phyloP scores from a whole-genome alignment of 2,113 vertebrate genomes.

The Lutjanus erythropterus region DNA sequence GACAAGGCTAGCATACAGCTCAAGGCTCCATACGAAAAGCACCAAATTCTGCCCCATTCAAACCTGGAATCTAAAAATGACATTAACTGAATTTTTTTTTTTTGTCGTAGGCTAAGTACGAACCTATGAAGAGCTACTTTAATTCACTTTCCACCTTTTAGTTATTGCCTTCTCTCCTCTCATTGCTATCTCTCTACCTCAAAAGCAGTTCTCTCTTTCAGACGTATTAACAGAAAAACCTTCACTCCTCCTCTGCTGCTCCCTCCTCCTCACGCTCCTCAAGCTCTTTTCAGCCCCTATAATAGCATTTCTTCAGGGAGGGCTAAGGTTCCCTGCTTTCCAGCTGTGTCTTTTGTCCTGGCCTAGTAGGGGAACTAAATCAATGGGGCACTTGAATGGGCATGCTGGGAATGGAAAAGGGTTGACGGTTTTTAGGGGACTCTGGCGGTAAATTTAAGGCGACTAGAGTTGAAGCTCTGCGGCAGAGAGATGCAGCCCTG shows the following conservation, averaged over 20 bases:
- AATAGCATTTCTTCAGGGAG: constrained; percentile 60
- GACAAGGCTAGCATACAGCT: too few relatives aligned
- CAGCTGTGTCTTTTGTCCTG: constrained; percentile 61
- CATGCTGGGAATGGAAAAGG: constrained; percentile 1
- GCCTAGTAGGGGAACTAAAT: constrained; percentile 55
- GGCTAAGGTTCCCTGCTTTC: constrained; percentile 42
- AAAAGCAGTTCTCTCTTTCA: constrained; percentile 31
- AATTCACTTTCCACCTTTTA: constrained; percentile 11
- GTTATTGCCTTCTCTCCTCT: not conserved
- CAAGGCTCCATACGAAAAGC: too few relatives aligned
- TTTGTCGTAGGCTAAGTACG: not conserved
- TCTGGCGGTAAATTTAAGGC: constrained; percentile 49
- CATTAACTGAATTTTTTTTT: too few relatives aligned
- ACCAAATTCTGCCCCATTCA: too few relatives aligned
- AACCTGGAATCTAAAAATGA: too few relatives aligned
- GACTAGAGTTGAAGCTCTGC: constrained; percentile 27
- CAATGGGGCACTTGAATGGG: constrained; percentile 59
- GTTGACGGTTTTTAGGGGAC: not conserved
- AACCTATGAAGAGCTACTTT: not conserved
- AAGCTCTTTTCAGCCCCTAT: constrained; percentile 54
- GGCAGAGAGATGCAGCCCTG: constrained; percentile 14
- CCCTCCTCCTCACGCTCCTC: constrained; percentile 20
- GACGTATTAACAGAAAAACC: constrained; percentile 21
- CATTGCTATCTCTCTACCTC: constrained; percentile 20
- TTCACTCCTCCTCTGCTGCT: constrained; percentile 16